phyloP scores from a whole-genome alignment of 1,140 invertebrate species.

The Drosophila ohnishii region DNA sequence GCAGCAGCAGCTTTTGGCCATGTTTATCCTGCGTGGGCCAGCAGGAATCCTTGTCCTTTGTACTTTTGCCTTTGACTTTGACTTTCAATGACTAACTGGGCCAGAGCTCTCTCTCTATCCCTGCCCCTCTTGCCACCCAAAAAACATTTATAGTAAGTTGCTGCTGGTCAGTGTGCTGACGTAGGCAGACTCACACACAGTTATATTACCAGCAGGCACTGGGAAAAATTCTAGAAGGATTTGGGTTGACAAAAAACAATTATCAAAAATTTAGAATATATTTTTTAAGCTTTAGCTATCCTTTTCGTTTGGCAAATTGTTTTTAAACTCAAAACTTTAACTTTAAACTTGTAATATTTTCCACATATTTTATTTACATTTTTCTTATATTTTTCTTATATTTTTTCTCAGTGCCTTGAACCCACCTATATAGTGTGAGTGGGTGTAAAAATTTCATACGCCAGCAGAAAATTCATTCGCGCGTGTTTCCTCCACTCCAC shows the following conservation, averaged over 20 bases:
- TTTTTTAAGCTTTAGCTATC: too few relatives aligned
- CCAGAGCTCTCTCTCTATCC: background rate
- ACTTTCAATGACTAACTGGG: conserved; percentile 27
- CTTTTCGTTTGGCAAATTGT: too few relatives aligned
- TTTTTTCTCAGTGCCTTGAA: background rate
- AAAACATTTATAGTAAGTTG: conserved; percentile 3
- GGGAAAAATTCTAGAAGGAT: background rate
- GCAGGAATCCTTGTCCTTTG: conserved; percentile 35
- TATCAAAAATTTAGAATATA: too few relatives aligned
- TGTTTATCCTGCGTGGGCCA: conserved; percentile 36
- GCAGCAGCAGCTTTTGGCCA: conserved; percentile 12
- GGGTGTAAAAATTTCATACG: conserved; percentile 63
- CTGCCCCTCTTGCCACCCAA: background rate
- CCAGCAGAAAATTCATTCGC: conserved; percentile 73
- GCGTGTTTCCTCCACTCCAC: conserved; percentile 34
- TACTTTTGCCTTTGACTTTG: conserved; percentile 47
- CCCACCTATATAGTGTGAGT: conserved; percentile 1
- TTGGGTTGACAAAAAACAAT: background rate
- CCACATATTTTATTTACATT: background rate
- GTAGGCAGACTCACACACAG: conserved; percentile 36
- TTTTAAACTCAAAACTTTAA: too few relatives aligned
- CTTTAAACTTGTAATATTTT: too few relatives aligned
- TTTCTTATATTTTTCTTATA: too few relatives aligned
- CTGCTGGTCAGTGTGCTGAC: conserved; percentile 63
- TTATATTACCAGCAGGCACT: background rate